Evolutionary conservation across 2,113 vertebrate genomes (phyloP).

Genomic region (Onychostruthus taczanowskii): DNA sequence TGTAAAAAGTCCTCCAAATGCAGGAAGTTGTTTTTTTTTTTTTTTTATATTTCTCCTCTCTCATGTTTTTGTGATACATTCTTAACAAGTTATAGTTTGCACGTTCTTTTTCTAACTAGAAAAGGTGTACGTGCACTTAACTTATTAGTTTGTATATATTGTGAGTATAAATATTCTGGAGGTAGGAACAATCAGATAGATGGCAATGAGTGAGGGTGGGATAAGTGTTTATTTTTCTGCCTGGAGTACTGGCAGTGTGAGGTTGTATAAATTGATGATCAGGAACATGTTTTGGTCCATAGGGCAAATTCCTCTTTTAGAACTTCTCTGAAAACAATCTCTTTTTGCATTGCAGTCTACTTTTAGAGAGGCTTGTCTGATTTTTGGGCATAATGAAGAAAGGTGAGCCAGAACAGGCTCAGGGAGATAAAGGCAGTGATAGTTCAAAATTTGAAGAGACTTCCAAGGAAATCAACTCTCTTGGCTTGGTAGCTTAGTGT

Average conservation of each 20-base stretch:
- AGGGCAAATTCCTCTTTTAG: not conserved
- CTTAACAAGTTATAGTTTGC: not conserved
- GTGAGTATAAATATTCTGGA: not conserved
- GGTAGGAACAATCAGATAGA: not conserved
- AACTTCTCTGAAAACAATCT: not conserved
- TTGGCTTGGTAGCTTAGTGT: not conserved
- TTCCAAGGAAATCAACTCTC: not conserved
- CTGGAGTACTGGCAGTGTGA: not conserved
- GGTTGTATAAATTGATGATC: constrained; percentile 23
- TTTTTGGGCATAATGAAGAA: not conserved
- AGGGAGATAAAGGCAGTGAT: not conserved
- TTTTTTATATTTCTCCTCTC: not conserved
- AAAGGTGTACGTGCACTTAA: not conserved
- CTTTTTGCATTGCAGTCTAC: not conserved
- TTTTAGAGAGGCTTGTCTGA: not conserved
- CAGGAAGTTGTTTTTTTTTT: not conserved
- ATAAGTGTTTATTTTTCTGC: constrained; percentile 40
- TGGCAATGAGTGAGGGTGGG: not conserved
- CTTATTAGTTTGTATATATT: not conserved
- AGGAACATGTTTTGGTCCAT: not conserved
- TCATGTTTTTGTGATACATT: not conserved
- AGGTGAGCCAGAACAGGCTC: not conserved
- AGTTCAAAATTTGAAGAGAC: not conserved
- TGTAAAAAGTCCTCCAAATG: not conserved
- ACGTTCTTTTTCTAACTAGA: not conserved